These are phyloP conservation scores for Serilophus lunatus DNA, from an alignment of 2,113 vertebrate species.

Conservation along the genomic window DNA sequence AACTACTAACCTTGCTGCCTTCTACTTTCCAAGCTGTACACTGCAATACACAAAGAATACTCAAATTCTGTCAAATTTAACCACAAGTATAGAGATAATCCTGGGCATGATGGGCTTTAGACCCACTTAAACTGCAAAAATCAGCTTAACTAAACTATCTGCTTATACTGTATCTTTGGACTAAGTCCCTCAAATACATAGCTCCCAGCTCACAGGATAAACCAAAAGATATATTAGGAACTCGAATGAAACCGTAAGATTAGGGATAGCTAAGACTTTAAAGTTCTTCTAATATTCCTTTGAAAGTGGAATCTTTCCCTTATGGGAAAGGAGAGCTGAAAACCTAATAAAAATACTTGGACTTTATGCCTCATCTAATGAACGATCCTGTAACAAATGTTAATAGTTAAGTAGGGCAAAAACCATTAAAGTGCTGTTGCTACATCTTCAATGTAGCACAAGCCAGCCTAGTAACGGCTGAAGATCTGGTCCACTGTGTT, in stretches of 20 bases:
- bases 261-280: conserved; percentile 22
- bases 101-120: conserved; percentile 23
- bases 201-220: not conserved
- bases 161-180: not conserved
- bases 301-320: not conserved
- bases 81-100: conserved; percentile 40
- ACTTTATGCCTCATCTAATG: not conserved
- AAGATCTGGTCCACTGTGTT: not conserved
- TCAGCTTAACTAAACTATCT: conserved; percentile 49
- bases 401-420: conserved; percentile 26
- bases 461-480: not conserved
- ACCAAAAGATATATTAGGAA: not conserved
- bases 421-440: not conserved
- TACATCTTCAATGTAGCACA: not conserved
- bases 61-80: conserved; percentile 36
- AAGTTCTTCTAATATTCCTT: conserved; percentile 30
- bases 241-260: conserved; percentile 9
- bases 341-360: not conserved
- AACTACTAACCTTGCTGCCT: not conserved
- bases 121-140: conserved; percentile 34
- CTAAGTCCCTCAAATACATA: conserved; percentile 21
- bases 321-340: not conserved
- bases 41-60: not conserved
- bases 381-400: not conserved
- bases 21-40: not conserved